Percentiles rank a stretch among this genome's conserved stretches.
Conservation (phyloP, 2,797 vertebrate species). For the Furcifer pardalis region DNA sequence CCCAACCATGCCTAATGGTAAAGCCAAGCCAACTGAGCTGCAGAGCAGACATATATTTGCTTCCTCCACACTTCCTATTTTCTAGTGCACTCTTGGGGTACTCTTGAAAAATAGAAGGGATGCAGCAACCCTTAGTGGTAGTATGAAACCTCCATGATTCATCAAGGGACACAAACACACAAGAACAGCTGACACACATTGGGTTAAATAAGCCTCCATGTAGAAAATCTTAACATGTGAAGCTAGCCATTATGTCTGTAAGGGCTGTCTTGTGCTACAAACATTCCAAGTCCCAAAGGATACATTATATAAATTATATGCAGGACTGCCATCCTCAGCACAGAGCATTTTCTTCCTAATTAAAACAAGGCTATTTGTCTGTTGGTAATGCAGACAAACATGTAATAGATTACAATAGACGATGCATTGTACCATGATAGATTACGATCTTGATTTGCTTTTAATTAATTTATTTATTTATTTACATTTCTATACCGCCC, state of each 20-base stretch:
- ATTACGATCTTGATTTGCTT: neutral
- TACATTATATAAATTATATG: neutral
- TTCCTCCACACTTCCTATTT: neutral
- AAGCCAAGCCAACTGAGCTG: neutral
- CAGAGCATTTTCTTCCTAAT: neutral
- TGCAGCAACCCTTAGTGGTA: neutral
- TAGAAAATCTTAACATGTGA: neutral
- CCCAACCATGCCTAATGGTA: neutral
- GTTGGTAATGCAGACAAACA: neutral
- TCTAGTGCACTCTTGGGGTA: neutral
- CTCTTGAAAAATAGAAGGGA: neutral
- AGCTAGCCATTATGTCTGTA: neutral
- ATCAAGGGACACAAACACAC: neutral
- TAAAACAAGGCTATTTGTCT: neutral
- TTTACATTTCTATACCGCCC: too few relatives aligned
- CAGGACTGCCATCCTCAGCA: neutral
- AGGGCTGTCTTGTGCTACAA: neutral
- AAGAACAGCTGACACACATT: neutral
- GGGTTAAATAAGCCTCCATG: neutral
- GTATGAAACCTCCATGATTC: neutral
- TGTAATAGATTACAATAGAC: neutral
- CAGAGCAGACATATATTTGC: neutral
- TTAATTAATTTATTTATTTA: too few relatives aligned
- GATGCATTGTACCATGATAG: neutral
- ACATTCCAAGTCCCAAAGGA: neutral